These are phyloP conservation scores for Lepus oiostolus DNA, from an alignment of 2,797 vertebrate species.

Conservation along the genomic window DNA sequence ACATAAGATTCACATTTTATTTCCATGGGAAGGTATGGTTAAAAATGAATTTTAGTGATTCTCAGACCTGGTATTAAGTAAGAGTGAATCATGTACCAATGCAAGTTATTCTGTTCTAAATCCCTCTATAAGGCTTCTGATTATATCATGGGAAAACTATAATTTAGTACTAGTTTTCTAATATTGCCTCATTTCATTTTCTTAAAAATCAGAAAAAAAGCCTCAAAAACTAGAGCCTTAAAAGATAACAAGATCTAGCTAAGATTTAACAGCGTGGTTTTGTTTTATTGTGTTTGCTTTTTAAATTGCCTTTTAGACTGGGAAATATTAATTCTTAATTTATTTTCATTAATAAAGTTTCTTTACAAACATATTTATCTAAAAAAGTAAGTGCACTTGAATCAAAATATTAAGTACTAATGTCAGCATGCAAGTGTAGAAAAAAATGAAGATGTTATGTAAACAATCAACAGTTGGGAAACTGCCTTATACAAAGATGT, in stretches of 20 bases:
- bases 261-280: neutral
- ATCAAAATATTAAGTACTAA: constrained; percentile 19
- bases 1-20: neutral
- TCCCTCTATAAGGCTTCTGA: neutral
- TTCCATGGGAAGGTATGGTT: neutral
- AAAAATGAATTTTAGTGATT: neutral
- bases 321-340: neutral
- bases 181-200: neutral
- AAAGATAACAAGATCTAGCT: neutral
- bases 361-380: neutral
- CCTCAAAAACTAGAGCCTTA: neutral
- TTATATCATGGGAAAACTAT: neutral
- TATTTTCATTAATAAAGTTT: constrained; percentile 38
- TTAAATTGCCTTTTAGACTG: neutral
- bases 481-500: neutral
- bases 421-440: neutral
- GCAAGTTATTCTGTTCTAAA: neutral
- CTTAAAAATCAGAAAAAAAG: neutral
- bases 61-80: neutral
- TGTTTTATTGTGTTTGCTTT: neutral
- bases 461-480: neutral
- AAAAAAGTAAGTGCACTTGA: constrained; percentile 12
- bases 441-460: neutral
- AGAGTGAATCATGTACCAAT: neutral
- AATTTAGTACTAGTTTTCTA: neutral